phyloP scores from a whole-genome alignment of 2,113 vertebrate genomes.

The Oryzias javanicus region DNA sequence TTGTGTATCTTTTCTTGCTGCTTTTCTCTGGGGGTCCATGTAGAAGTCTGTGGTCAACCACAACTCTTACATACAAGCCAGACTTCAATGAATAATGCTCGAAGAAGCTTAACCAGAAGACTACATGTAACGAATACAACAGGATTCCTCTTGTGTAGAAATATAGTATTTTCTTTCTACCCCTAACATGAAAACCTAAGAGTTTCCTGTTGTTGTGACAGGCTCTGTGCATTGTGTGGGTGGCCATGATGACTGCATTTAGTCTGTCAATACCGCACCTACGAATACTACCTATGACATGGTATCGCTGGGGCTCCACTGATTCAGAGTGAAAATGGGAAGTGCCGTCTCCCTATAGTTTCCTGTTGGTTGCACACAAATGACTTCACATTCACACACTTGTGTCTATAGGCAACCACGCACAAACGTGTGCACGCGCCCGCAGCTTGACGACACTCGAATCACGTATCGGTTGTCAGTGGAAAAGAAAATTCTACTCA shows the following conservation, averaged over 20 bases:
- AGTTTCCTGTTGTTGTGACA: constrained; percentile 71
- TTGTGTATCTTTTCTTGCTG: too few relatives aligned
- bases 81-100: too few relatives aligned
- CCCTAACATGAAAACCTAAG: constrained; percentile 48
- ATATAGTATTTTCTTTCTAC: constrained; percentile 12
- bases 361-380: constrained; percentile 86
- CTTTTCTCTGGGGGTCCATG: too few relatives aligned
- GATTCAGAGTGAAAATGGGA: constrained; percentile 90
- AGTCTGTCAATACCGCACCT: constrained; percentile 52
- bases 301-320: constrained; percentile 50
- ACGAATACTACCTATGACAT: constrained; percentile 55
- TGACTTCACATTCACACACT: constrained; percentile 79
- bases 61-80: too few relatives aligned
- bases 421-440: constrained; percentile 68
- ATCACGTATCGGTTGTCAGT: constrained; percentile 82
- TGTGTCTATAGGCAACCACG: constrained; percentile 75
- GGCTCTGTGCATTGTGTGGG: constrained; percentile 66
- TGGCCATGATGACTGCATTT: constrained; percentile 36
- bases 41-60: too few relatives aligned
- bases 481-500: constrained; percentile 99
- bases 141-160: background rate
- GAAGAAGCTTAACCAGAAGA: background rate
- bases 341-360: constrained; percentile 88
- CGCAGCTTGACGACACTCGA: constrained; percentile 63
- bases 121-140: background rate